Evolutionary conservation across 2,888 invertebrate genomes (phyloP).

Genomic region (Spisula subtruncata): DNA sequence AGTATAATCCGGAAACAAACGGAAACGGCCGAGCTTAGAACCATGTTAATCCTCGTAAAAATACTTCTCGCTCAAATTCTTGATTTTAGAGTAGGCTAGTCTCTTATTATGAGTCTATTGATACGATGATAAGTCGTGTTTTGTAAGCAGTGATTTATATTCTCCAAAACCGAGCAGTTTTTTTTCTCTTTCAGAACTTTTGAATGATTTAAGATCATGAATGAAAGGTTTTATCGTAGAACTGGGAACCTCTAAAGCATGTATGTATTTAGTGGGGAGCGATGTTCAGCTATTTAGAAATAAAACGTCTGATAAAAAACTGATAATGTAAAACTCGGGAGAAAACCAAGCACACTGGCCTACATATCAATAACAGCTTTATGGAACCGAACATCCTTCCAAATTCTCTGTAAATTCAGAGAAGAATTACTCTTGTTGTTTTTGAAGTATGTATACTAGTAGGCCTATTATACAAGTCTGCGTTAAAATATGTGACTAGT

Average conservation of each 20-base stretch:
- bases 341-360: not conserved
- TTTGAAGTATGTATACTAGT: not conserved
- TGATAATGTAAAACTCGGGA: not conserved
- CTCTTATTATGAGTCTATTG: not conserved
- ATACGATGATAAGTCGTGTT: slow-evolving; percentile 32
- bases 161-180: not conserved
- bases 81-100: no score
- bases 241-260: not conserved
- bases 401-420: not conserved
- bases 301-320: not conserved
- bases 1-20: no score
- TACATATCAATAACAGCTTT: slow-evolving; percentile 1
- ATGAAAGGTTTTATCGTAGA: slow-evolving; percentile 31
- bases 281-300: slow-evolving; percentile 6
- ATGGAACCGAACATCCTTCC: not conserved
- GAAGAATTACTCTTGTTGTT: not conserved
- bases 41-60: no score
- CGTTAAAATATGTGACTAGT: no score
- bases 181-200: not conserved
- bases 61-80: no score
- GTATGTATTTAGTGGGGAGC: not conserved
- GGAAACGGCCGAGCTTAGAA: no score
- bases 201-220: slow-evolving; percentile 43
- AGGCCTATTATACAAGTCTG: no score
- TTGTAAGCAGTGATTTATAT: slow-evolving; percentile 40